Percentiles rank a stretch among this genome's conserved stretches.
These are phyloP conservation scores for Uropsilus gracilis DNA, from an alignment of 2,113 vertebrate species.

Conservation along the genomic window DNA sequence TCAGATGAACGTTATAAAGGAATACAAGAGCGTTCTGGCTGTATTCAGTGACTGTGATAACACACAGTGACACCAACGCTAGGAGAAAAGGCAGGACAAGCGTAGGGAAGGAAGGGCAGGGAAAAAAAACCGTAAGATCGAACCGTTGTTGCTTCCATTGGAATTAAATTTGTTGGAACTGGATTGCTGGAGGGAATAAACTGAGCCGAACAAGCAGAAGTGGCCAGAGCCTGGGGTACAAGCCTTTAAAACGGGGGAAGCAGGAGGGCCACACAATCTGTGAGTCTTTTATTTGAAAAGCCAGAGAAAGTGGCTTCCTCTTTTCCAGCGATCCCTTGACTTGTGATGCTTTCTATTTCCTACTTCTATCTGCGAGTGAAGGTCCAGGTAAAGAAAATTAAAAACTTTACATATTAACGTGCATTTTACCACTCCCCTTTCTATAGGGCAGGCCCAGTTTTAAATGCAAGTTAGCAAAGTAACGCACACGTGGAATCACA, in stretches of 20 bases:
- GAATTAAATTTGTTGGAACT: not conserved
- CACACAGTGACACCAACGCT: not conserved
- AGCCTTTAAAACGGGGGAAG: not conserved
- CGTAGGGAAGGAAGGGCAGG: not conserved
- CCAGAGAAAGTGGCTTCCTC: not conserved
- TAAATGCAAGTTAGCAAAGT: not conserved
- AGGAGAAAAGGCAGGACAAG: not conserved
- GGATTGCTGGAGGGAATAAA: not conserved
- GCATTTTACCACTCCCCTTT: not conserved
- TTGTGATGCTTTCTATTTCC: not conserved
- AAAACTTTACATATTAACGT: not conserved
- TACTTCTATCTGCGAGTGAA: not conserved
- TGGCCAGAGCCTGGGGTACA: not conserved
- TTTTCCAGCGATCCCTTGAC: not conserved
- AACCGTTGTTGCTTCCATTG: not conserved
- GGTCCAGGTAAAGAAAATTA: not conserved
- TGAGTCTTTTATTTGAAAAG: not conserved
- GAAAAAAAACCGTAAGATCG: not conserved
- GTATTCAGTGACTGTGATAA: not conserved
- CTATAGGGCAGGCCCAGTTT: not conserved
- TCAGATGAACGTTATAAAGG: not conserved
- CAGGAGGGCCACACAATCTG: not conserved
- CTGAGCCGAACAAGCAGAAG: not conserved
- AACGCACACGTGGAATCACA: not conserved
- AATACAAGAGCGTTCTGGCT: not conserved